Evolutionary conservation across 2,888 invertebrate species (phyloP), one percentile per base, ranked within the genome.

Genomic region (Carpatolechia fugitivella): DNA sequence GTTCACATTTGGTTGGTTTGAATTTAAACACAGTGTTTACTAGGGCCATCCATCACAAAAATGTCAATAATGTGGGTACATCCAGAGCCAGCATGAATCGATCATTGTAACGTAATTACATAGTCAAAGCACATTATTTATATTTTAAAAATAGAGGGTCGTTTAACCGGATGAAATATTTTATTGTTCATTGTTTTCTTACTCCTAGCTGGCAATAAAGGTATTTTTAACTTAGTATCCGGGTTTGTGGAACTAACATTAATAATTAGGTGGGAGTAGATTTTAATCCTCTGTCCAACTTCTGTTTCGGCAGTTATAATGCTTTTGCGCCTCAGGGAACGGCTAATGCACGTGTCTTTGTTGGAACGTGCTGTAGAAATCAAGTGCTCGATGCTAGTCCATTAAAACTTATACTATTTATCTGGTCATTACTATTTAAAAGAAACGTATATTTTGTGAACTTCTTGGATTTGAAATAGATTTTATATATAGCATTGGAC

Each of bases 91-190:
- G 69, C 65, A 69, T 72, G 60, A 72, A 87, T 87, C 87, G 76
- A 85, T 88, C 87, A 87, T 79, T 73, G 65, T 83, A 84, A 85
- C 72, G 62, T 77, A 80, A 82, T 85, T 80, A 69, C 74, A 61
- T 52, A 58, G 59, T 55, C 13, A 30, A 33, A 24, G n/a, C 10
- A 55, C 41, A 29, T 51, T 54, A 50, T 36, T 48, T 49, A 61
- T 61, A 6, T 24, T 24, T 24, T 4, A 24, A 24, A 24, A 24
- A 24, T 24, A 6, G 24, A 24, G 24, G 24, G 24, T 6, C 24
- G 6, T 3, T 24, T 24, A 24, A 24, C 3, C 24, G n/a, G n/a
- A n/a, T n/a, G n/a, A 24, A 24, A 24, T 24, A 24, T 24, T 24
- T 24, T 6, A n/a, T n/a, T n/a, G n/a, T n/a, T n/a, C n/a, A n/a